Evolutionary conservation across 1,140 invertebrate genomes (phyloP).

Genomic region (Drosophila gunungcola): DNA sequence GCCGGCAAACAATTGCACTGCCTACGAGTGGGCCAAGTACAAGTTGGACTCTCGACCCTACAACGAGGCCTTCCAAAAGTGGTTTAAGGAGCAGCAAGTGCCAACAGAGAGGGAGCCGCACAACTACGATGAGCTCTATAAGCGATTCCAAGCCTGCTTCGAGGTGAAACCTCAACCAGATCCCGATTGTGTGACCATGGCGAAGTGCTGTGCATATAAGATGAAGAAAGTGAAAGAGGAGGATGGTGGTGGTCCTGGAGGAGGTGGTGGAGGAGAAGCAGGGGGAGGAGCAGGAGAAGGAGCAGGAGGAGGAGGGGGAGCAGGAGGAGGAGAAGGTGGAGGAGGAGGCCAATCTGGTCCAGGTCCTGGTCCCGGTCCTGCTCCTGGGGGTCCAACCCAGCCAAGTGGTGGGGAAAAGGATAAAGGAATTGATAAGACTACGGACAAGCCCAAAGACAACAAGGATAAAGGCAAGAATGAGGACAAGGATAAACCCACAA

Average conservation of each 20-base stretch:
- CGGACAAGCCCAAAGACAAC: neutral
- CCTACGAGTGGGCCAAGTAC: conserved; percentile 56
- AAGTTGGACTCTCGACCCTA: conserved; percentile 18
- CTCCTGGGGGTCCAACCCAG: neutral
- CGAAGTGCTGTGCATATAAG: conserved; percentile 32
- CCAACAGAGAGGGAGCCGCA: conserved; percentile 21
- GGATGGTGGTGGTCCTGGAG: neutral
- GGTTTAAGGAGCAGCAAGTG: conserved; percentile 1
- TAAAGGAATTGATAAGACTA: neutral
- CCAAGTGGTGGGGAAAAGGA: neutral
- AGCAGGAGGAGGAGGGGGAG: neutral
- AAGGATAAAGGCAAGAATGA: neutral
- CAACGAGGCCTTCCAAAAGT: conserved; percentile 24
- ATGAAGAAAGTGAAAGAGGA: neutral
- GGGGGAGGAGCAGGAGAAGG: neutral
- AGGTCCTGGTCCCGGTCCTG: neutral
- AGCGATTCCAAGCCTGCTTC: conserved; percentile 44
- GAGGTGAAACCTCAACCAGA: conserved; percentile 2
- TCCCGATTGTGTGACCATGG: conserved; percentile 6
- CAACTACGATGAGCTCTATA: conserved; percentile 55
- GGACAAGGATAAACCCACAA: neutral
- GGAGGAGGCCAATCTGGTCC: neutral
- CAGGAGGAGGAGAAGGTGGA: neutral
- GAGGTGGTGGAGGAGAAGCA: neutral
- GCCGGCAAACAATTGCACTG: conserved; percentile 35